A percentile compares a stretch with the other conserved stretches of the same genome.
These are phyloP conservation scores for Halotydeus destructor DNA, from an alignment of 1,140 invertebrate species.

Conservation along the genomic window DNA sequence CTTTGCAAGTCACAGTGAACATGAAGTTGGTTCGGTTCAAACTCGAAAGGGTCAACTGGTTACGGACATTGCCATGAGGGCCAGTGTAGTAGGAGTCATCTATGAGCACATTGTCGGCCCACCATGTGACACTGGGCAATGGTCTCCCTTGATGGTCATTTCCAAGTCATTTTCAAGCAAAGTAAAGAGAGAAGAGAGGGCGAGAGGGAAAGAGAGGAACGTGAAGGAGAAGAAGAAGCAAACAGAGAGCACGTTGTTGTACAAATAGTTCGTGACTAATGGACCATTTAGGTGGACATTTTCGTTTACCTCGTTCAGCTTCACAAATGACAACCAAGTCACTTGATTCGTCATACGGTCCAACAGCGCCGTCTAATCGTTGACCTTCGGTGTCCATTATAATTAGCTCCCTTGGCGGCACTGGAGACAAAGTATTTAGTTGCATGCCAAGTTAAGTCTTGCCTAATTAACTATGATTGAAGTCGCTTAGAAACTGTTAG, in stretches of 20 bases:
- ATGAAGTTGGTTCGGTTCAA: conserved; percentile 51
- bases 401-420: conserved; percentile 56
- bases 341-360: conserved; percentile 33
- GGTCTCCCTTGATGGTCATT: conserved; percentile 17
- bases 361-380: conserved; percentile 49
- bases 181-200: too few relatives aligned
- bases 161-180: too few relatives aligned
- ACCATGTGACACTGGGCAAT: conserved; percentile 19
- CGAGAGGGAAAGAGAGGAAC: conserved; percentile 3
- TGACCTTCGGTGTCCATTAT: conserved; percentile 58
- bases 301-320: conserved; percentile 54
- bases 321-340: conserved; percentile 60
- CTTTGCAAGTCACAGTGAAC: conserved; percentile 60
- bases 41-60: conserved; percentile 43
- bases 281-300: too few relatives aligned
- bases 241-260: neutral
- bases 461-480: too few relatives aligned
- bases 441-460: too few relatives aligned
- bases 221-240: neutral
- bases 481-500: too few relatives aligned
- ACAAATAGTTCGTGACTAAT: too few relatives aligned
- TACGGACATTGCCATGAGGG: conserved; percentile 20
- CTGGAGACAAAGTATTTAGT: conserved; percentile 34
- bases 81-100: conserved; percentile 17
- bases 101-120: conserved; percentile 17